phyloP scores from a whole-genome alignment of 2,797 vertebrate species.

The Propithecus deckenii region DNA sequence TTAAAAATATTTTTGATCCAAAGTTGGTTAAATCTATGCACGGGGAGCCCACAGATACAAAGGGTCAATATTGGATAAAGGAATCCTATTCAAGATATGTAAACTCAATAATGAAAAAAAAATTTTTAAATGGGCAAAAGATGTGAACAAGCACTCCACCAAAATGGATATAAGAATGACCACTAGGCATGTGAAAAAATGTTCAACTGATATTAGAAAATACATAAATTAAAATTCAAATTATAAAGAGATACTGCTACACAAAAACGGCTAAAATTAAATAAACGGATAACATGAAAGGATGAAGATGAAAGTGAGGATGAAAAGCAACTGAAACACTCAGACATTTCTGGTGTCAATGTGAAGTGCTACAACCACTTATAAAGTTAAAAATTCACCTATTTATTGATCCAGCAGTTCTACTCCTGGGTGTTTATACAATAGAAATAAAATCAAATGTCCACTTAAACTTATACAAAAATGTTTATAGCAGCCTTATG shows the following conservation, averaged over 20 bases:
- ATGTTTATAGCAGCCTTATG: neutral
- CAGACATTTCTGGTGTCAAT: neutral
- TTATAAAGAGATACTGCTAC: neutral
- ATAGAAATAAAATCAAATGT: neutral
- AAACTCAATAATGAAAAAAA: neutral
- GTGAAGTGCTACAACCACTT: neutral
- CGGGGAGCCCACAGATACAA: neutral
- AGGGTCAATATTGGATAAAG: neutral
- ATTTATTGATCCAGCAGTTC: neutral
- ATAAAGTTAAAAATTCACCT: neutral
- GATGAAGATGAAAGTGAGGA: neutral
- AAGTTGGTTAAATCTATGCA: neutral
- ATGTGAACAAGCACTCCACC: neutral
- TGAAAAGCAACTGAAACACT: neutral
- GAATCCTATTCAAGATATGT: neutral
- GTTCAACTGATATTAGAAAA: neutral
- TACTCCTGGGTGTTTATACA: neutral
- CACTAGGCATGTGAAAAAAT: neutral
- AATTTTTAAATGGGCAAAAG: neutral
- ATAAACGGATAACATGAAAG: neutral
- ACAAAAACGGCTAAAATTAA: neutral
- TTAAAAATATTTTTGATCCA: neutral
- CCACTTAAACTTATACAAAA: neutral
- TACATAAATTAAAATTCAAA: neutral
- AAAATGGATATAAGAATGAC: neutral